Evolutionary conservation across 2,888 invertebrate genomes (phyloP), one percentile per base, ranked within the genome.

Genomic region (Eristalis tenax): DNA sequence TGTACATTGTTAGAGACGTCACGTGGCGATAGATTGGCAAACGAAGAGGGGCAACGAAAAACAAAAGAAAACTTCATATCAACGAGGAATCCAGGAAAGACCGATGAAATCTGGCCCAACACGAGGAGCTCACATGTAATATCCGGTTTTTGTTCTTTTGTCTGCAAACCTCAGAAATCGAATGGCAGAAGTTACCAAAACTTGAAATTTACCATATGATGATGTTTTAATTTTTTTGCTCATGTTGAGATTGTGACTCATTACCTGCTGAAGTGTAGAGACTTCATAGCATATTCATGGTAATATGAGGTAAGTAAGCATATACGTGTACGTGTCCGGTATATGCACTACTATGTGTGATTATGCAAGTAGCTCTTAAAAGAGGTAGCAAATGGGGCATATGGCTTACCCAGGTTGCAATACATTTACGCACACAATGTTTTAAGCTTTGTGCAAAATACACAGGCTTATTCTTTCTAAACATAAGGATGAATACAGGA

Each of bases 1-100:
- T 64, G 50, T 35, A 63, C 66, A n/a, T 18, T 73, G 77, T 71
- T 77, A 50, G 13, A 77, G 64, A 64, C 64, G 81, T 85, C 85
- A 85, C 85, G 85, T 85, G 85, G 81, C 69, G 11, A 35, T 64
- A 15, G 70, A 50, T 13, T 38, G 32, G n/a, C 22, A 69, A 63
- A 73, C 6, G 38, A 35, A 63, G 61, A 50, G 50, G 63, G 65
- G 38, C 35, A 56, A 22, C 40, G 15, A 22, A 35, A 63, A 64
- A 70, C 43, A 73, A 61, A 75, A 40, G 69, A 50, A 71, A 71
- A 76, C 35, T 80, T 70, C 68, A 81, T 61, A 23, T 38, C 26
- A n/a, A 68, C 75, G n/a, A 75, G 35, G 64, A 61, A 75, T 38
- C 40, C n/a, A 15, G 26, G n/a, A 38, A 15, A 74, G 61, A 80